Evolutionary conservation across 2,113 vertebrate species (phyloP).

Genomic region (Calyptommatus sinebrachiatus): DNA sequence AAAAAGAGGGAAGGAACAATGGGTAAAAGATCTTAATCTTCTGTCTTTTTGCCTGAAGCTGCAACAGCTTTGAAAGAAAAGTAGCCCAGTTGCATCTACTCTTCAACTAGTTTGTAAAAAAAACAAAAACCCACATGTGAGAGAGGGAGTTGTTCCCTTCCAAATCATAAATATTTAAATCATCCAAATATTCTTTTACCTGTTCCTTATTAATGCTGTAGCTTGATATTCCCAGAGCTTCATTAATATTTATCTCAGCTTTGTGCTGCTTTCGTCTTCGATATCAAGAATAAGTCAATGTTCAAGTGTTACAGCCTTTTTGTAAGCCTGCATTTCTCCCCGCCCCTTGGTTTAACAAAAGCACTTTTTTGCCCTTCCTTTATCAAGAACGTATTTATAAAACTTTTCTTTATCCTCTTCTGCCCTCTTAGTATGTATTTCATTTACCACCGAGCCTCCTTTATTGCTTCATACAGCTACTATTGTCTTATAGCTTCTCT

Average conservation of each 20-base stretch:
- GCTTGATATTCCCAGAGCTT: slow-evolving; percentile 68
- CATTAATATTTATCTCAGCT: slow-evolving; percentile 74
- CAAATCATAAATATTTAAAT: slow-evolving; percentile 78
- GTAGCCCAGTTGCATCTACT: slow-evolving; percentile 37
- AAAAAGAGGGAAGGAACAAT: background rate
- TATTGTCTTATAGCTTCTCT: slow-evolving; percentile 49
- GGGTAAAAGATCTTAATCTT: slow-evolving; percentile 40
- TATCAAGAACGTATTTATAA: slow-evolving; percentile 49
- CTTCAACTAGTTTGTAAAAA: slow-evolving; percentile 47
- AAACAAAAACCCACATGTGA: slow-evolving; percentile 43
- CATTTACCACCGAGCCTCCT: slow-evolving; percentile 35
- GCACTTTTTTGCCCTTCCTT: slow-evolving; percentile 33
- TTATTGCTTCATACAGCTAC: slow-evolving; percentile 44
- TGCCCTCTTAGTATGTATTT: slow-evolving; percentile 31
- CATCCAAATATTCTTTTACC: slow-evolving; percentile 71
- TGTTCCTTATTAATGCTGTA: slow-evolving; percentile 72
- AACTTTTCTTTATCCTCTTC: slow-evolving; percentile 39
- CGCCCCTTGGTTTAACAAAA: slow-evolving; percentile 46
- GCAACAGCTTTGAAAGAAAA: slow-evolving; percentile 47
- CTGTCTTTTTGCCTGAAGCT: slow-evolving; percentile 48
- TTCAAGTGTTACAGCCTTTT: slow-evolving; percentile 27
- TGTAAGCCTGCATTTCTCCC: slow-evolving; percentile 38
- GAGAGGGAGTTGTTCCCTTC: slow-evolving; percentile 52
- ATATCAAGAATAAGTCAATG: slow-evolving; percentile 50
- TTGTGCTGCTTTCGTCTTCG: slow-evolving; percentile 48